Evolutionary conservation across 2,797 vertebrate genomes (phyloP), one percentile per base, ranked within the genome.

Genomic region (Thripadectes ignobilis): DNA sequence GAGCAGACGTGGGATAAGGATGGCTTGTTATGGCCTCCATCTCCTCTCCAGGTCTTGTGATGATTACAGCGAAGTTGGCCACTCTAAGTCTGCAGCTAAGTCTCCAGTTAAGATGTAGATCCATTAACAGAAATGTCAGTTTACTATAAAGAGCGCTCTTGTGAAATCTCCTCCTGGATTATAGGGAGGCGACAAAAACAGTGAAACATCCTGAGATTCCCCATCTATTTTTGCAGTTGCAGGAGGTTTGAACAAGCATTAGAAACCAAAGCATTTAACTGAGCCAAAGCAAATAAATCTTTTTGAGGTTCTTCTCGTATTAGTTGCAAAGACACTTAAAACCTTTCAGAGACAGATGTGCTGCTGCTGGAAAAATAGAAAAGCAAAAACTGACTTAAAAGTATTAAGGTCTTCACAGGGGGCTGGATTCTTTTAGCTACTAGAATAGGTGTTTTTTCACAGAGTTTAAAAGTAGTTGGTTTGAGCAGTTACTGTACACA

Each of bases 401-500:
- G 30, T 46, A 68, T 36, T 43, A 38, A 71, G 32, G 54, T 93
- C 39, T 94, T 89, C 45, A 74, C 48, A 76, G n/a, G 46, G 26
- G 27, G 20, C 14, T 92, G 51, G 46, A 59, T 65, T 93, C 65
- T 79, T 86, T 82, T 20, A 79, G 52, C 62, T 93, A 21, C 61
- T 81, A 36, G 48, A 75, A 63, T 66, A 87, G 69, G 61, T 80
- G 22, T 1, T 67, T 87, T 95, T 67, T 75, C 80, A 92, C 27
- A 76, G 39, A 65, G 52, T 62, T 79, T 88, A 74, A 89, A 93
- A 95, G 80, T 38, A 98, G 91, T 97, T 89, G 91, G 74, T 97
- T 97, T 95, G 94, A 97, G 95, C 48, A 38, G 95, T 97, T 95
- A 93, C 93, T 97, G 96, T 97, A 95, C 72, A 48, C 82, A 80